Evolutionary conservation across 2,888 invertebrate species (phyloP), one percentile per base, ranked within the genome.

Genomic region (Biston stratarius): DNA sequence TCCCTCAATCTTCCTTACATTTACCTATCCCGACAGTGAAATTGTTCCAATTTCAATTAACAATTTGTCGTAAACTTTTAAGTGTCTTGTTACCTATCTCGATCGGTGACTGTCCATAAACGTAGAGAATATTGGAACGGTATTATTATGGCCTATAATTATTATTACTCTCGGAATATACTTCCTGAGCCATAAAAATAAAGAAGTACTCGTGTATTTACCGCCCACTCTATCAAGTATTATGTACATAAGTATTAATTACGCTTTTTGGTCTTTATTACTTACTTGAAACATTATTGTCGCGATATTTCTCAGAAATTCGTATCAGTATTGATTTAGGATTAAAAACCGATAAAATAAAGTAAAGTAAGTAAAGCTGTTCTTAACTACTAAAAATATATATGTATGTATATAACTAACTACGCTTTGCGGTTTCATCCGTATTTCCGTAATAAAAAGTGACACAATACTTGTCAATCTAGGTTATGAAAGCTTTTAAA

Each of bases 161-260:
- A 79, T 81, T 81, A 83, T 83, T 80, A 81, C 78, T 77, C 69
- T 69, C 51, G 69, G 75, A 78, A 76, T 80, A 83, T 85, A 82
- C 79, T 79, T 80, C 74, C 73, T 70, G 61, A 59, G 83, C 79
- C 72, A 86, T 90, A 88, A 90, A 86, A 85, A 82, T 75, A 82
- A 81, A 82, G 86, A 85, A 49, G 48, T 48, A 86, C 82, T 24
- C 24, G n/a, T n/a, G 72, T 83, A 86, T 89, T 90, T 84, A 83
- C 82, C 79, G 75, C 81, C 78, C 76, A 80, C 75, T 89, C 89
- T 87, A 89, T 81, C 79, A 80, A 82, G 63, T 77, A 73, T 78
- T 24, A 24, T 74, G 79, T 81, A 79, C 80, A 82, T 34, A 45
- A 82, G 79, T 80, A 82, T 86, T 88, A 86, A 90, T 87, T 86